phyloP scores from a whole-genome alignment of 2,888 invertebrate species.

The Sthenelais limicola region DNA sequence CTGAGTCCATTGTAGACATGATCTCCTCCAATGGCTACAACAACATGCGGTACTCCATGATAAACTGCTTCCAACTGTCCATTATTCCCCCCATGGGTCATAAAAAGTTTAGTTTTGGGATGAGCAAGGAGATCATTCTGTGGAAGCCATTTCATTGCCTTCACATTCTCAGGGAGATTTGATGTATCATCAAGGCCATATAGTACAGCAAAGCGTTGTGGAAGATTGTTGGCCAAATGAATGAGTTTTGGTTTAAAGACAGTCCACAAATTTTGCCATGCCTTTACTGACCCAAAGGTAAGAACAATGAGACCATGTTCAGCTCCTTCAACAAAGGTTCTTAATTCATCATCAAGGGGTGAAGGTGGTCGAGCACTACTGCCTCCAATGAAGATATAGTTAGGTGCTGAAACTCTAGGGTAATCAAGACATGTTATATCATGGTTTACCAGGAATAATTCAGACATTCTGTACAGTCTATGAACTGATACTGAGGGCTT shows the following conservation, averaged over 20 bases:
- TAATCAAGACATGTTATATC: constrained; percentile 18
- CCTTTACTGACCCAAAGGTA: not conserved
- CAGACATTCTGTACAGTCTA: not conserved
- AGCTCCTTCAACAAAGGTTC: constrained; percentile 8
- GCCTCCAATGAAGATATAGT: constrained; percentile 22
- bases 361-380: constrained; percentile 4
- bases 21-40: not conserved
- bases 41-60: constrained; percentile 6
- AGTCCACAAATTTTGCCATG: not conserved
- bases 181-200: constrained; percentile 6
- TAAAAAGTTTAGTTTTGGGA: constrained; percentile 5
- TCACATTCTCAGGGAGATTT: constrained; percentile 4
- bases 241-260: not conserved
- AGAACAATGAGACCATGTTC: constrained; percentile 2
- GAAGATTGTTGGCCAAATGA: not conserved
- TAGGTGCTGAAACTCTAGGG: constrained; percentile 12
- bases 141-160: constrained; percentile 1
- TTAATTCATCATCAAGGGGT: constrained; percentile 5
- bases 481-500: not conserved
- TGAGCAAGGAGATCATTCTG: constrained; percentile 31
- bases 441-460: constrained; percentile 19
- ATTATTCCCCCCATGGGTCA: constrained; percentile 27
- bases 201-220: not conserved
- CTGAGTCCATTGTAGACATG: constrained; percentile 14
- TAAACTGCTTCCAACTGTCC: constrained; percentile 12